Percentiles rank a stretch among this genome's conserved stretches.
Conservation (phyloP, 2,888 invertebrate genomes). For the Aphidius colemani region DNA sequence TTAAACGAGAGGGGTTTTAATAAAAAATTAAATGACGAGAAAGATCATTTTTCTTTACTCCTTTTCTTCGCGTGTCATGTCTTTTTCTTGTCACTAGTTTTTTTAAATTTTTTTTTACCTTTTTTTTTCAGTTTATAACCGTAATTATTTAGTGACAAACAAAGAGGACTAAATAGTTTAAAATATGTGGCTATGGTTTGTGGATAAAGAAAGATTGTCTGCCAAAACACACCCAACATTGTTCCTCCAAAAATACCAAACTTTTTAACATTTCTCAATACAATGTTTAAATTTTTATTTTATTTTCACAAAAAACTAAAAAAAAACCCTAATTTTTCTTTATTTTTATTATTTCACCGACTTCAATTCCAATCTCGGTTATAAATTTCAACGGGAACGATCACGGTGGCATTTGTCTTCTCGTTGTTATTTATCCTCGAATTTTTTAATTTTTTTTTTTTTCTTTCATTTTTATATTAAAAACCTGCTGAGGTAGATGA, state of each 20-base stretch:
- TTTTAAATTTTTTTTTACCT: conserved; percentile 28
- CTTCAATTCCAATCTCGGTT: conserved; percentile 54
- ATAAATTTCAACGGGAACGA: conserved; percentile 56
- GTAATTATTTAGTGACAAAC: conserved; percentile 26
- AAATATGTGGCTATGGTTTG: conserved; percentile 3
- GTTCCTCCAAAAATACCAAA: conserved; percentile 40
- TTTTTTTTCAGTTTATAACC: conserved; percentile 26
- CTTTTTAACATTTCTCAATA: conserved; percentile 9
- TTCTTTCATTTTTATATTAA: conserved; percentile 18
- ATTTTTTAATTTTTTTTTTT: conserved; percentile 28
- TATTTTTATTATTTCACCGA: conserved; percentile 33
- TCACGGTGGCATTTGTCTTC: conserved; percentile 58
- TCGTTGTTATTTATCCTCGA: conserved; percentile 50
- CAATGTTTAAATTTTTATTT: conserved; percentile 47
- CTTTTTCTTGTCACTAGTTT: conserved; percentile 19
- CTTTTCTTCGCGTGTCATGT: too few species aligned
- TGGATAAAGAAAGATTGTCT: conserved; percentile 18
- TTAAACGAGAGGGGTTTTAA: conserved; percentile 15
- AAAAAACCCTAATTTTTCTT: neutral
- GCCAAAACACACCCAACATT: conserved; percentile 47
- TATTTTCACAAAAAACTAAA: conserved; percentile 5
- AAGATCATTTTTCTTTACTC: too few species aligned
- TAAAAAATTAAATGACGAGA: neutral
- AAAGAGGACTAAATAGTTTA: conserved; percentile 17
- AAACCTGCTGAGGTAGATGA: neutral